Evolutionary conservation across 2,797 vertebrate genomes (phyloP), one percentile per base, ranked within the genome.

Genomic region (Eleutherodactylus coqui): DNA sequence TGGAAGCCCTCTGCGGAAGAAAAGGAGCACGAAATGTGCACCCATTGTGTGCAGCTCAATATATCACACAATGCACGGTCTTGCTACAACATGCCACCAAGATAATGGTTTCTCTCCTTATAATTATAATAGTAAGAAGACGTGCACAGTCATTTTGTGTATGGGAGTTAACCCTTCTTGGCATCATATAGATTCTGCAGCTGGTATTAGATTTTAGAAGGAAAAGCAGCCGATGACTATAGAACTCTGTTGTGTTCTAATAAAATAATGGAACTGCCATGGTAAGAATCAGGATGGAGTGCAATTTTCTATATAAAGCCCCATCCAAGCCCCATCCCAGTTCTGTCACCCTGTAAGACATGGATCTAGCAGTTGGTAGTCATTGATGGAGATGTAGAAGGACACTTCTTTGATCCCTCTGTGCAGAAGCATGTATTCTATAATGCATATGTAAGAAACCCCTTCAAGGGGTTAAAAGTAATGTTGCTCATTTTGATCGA

Each of bases 81-180:
- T 34, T 38, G 64, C 62, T 51, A 4, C 58, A 16, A 82, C 64
- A 70, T 69, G 64, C 79, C 79, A 70, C 79, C 79, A 72, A 70
- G 79, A 82, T 70, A 82, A 82, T 82, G 64, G 79, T 16, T 82
- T 82, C 64, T 27, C 21, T 41, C 47, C 79, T 72, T 69, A 82
- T 82, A 70, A 51, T 72, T 69, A 70, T 53, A 72, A 82, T 55
- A 72, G 69, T n/a, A 67, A 82, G 51, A 38, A 36, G 75, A 51
- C 55, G 47, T 76, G 75, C 64, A 49, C 62, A n/a, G 67, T 69
- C 69, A 43, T 75, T 70, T 75, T 83, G 34, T 60, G 45, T 16
- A 27, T 14, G 19, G 34, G 64, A 72, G 38, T 82, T 69, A 82
- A 69, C 79, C 79, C 64, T 27, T 82, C 47, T 21, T 9, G 64